Conservation (phyloP, 2,888 invertebrate species). For the Tetranychus truncatus region DNA sequence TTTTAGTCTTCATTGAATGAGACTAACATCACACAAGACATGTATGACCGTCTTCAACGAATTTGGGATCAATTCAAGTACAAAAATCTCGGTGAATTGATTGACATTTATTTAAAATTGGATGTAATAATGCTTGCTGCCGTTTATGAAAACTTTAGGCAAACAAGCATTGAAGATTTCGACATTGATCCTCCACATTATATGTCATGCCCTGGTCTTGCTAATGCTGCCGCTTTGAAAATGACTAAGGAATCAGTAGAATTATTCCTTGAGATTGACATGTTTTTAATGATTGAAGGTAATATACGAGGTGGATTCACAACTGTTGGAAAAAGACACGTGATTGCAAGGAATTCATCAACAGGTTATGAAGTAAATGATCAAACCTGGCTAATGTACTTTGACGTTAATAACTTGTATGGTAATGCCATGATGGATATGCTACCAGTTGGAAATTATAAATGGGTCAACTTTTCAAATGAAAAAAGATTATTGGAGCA, state of each 20-base stretch:
- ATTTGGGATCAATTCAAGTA: background rate
- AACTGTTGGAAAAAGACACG: background rate
- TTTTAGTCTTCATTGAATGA: background rate
- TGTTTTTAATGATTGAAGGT: background rate
- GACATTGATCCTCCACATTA: background rate
- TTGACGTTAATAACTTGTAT: background rate
- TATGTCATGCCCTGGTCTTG: background rate
- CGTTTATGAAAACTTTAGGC: background rate
- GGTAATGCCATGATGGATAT: background rate
- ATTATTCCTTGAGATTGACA: background rate
- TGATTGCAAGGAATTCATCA: background rate
- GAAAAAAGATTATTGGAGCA: background rate
- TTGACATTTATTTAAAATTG: background rate
- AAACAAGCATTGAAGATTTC: background rate
- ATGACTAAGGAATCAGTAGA: background rate
- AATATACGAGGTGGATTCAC: background rate
- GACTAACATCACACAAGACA: background rate
- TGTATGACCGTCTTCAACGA: background rate
- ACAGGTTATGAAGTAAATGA: background rate
- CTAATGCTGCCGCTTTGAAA: background rate
- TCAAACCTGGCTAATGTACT: background rate
- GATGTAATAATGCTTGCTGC: background rate
- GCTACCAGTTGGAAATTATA: background rate
- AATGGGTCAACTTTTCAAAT: background rate
- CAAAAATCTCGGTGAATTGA: background rate